phyloP scores from a whole-genome alignment of 2,888 invertebrate species.

The Lasiommata megera region DNA sequence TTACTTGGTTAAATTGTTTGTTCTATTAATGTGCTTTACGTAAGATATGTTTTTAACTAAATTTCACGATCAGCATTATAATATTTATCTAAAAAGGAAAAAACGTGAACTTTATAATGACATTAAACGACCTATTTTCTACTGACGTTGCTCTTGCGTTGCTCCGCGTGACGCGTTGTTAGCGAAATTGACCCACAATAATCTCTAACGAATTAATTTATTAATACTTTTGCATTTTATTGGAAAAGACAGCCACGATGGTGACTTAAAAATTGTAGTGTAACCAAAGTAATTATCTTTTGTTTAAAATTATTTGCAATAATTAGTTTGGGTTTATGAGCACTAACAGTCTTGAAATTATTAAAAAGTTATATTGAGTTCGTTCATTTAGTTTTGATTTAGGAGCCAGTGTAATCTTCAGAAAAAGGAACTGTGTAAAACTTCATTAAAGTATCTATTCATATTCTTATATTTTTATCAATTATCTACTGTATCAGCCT shows the following conservation, averaged over 20 bases:
- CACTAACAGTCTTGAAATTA: too few species aligned
- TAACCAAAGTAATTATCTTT: too few species aligned
- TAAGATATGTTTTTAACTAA: not conserved
- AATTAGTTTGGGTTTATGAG: too few species aligned
- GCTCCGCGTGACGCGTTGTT: constrained; percentile 72
- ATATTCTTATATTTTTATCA: too few species aligned
- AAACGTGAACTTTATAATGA: constrained; percentile 1
- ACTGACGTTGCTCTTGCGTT: constrained; percentile 57
- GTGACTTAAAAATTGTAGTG: too few species aligned
- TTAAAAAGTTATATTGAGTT: too few species aligned
- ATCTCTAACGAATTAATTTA: not conserved
- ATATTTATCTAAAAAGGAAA: not conserved
- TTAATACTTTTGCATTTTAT: not conserved
- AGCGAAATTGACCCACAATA: constrained; percentile 30
- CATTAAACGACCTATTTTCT: constrained; percentile 64
- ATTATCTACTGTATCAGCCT: too few species aligned
- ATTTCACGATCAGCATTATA: not conserved
- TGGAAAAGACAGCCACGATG: not conserved
- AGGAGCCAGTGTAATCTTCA: too few species aligned
- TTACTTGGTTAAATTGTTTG: not conserved
- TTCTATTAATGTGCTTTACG: not conserved
- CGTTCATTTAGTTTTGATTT: too few species aligned
- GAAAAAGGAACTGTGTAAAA: too few species aligned
- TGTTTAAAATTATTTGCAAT: too few species aligned
- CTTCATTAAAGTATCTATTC: too few species aligned